Percentiles rank a stretch among this genome's conserved stretches.
Conservation (phyloP, 2,797 vertebrate genomes). For the Brotula barbata region DNA sequence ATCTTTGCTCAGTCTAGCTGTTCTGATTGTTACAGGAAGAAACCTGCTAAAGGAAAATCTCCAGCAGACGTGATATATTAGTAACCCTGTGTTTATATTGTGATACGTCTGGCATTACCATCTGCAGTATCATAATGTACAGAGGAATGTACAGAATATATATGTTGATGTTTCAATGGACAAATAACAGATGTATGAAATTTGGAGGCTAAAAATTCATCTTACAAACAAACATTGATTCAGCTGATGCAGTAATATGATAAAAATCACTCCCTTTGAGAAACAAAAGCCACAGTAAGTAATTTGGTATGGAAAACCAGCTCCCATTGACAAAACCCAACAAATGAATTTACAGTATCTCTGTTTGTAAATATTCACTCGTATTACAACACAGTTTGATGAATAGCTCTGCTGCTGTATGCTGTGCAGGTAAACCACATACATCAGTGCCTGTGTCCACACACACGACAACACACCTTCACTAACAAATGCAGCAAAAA, state of each 20-base stretch:
- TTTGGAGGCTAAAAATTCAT: too few species aligned
- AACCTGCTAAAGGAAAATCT: conserved; percentile 28
- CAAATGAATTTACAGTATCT: background rate
- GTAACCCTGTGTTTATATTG: conserved; percentile 40
- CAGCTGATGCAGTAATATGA: conserved; percentile 3
- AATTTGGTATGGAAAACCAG: conserved; percentile 52
- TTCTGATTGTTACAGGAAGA: conserved; percentile 16
- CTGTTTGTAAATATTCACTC: background rate
- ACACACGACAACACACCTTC: background rate
- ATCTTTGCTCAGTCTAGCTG: conserved; percentile 51
- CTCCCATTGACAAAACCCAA: conserved; percentile 25
- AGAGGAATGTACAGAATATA: conserved; percentile 20
- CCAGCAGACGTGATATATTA: conserved; percentile 57
- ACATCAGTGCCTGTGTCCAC: conserved; percentile 21
- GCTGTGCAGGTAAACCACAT: background rate
- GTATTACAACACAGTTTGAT: conserved; percentile 5
- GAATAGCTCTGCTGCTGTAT: background rate
- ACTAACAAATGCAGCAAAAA: conserved; percentile 10
- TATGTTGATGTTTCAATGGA: conserved; percentile 1
- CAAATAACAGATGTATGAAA: conserved; percentile 5
- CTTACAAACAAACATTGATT: background rate
- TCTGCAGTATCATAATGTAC: background rate
- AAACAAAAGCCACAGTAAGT: background rate
- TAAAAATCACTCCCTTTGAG: conserved; percentile 21
- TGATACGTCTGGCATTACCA: background rate